These are phyloP conservation scores for Poeciliopsis infans DNA, from an alignment of 2,797 vertebrate genomes.

Conservation along the genomic window DNA sequence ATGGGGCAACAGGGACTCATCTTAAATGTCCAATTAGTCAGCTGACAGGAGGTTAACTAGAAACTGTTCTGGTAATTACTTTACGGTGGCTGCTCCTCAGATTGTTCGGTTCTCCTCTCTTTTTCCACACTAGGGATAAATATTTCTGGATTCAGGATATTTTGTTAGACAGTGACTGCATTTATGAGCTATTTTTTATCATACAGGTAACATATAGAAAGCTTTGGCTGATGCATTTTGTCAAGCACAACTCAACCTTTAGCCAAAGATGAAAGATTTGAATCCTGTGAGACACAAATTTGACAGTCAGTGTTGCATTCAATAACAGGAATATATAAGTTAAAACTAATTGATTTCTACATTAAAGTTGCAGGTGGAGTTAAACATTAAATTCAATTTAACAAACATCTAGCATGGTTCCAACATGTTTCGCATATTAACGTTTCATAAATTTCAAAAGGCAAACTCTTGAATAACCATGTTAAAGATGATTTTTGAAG, in stretches of 20 bases:
- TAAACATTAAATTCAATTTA: background rate
- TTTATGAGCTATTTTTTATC: background rate
- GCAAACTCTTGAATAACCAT: background rate
- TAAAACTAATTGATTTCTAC: background rate
- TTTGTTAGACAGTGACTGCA: background rate
- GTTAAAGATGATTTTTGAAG: background rate
- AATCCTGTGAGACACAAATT: background rate
- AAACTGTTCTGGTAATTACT: slow-evolving; percentile 3
- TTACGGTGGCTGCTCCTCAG: background rate
- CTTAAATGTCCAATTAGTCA: slow-evolving; percentile 12
- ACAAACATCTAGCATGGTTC: background rate
- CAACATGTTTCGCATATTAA: background rate
- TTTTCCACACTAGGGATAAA: background rate
- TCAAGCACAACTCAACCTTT: background rate
- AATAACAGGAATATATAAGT: background rate
- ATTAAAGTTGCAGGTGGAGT: background rate
- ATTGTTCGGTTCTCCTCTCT: background rate
- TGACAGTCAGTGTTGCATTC: background rate
- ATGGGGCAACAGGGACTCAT: background rate
- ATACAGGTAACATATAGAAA: background rate
- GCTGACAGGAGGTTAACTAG: slow-evolving; percentile 10
- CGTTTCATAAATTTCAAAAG: background rate
- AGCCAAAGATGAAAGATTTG: background rate
- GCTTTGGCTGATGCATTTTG: background rate
- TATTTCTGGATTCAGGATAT: background rate